These are phyloP conservation scores for Marasmarcha lunaedactyla DNA, from an alignment of 2,888 invertebrate genomes.

Conservation along the genomic window DNA sequence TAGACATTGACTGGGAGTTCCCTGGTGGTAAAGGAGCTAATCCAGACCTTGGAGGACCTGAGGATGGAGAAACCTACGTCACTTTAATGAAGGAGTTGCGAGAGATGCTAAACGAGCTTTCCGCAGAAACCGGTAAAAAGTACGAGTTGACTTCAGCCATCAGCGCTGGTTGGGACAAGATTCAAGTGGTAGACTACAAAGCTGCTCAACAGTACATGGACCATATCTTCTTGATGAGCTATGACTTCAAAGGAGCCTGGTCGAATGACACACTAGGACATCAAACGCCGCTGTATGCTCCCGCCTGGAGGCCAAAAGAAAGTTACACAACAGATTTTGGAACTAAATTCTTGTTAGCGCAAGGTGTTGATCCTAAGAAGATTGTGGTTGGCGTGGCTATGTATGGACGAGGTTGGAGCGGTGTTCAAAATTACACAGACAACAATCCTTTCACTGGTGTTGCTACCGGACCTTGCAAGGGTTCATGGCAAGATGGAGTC, in stretches of 20 bases:
- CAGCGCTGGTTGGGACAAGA: slow-evolving; percentile 63
- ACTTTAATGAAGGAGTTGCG: slow-evolving; percentile 53
- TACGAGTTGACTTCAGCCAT: slow-evolving; percentile 64
- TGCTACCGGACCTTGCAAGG: slow-evolving; percentile 55
- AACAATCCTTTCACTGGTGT: slow-evolving; percentile 55
- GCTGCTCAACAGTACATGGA: slow-evolving; percentile 61
- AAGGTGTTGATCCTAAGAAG: slow-evolving; percentile 57
- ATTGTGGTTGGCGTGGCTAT: slow-evolving; percentile 59
- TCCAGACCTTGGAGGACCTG: slow-evolving; percentile 49
- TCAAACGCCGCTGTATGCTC: slow-evolving; percentile 51
- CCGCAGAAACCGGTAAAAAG: slow-evolving; percentile 48
- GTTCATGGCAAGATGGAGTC: slow-evolving; percentile 62
- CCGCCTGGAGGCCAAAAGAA: slow-evolving; percentile 51
- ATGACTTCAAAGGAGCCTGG: slow-evolving; percentile 64
- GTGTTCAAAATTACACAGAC: slow-evolving; percentile 42
- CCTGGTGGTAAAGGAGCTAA: slow-evolving; percentile 64
- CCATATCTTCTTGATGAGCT: slow-evolving; percentile 62
- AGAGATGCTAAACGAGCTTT: slow-evolving; percentile 50
- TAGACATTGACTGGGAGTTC: slow-evolving; percentile 65
- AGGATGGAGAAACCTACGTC: slow-evolving; percentile 52
- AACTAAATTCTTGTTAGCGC: slow-evolving; percentile 49
- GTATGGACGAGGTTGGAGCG: slow-evolving; percentile 64
- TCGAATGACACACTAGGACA: slow-evolving; percentile 58
- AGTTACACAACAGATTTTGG: slow-evolving; percentile 64
- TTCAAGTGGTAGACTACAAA: slow-evolving; percentile 58